Evolutionary conservation across 1,140 invertebrate species (phyloP), one percentile per base, ranked within the genome.

Genomic region (Bombus cullumanus): DNA sequence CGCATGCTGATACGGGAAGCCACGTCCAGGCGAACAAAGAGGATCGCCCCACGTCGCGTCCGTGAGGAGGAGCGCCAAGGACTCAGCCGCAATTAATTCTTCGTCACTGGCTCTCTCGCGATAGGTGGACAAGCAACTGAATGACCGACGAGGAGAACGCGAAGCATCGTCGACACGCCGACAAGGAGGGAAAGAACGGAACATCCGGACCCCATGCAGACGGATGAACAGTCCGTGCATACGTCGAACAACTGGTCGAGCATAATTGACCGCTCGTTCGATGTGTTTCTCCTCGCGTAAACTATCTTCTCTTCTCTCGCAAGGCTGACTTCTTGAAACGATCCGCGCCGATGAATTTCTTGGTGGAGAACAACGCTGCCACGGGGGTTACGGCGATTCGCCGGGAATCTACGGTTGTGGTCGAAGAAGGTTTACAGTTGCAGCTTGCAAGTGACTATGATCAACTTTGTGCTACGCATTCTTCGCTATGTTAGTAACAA

Each of bases 41-140:
- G 81, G 85, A 90, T 90, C 88, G 88, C 73, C 75, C 87, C 87
- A 71, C 82, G 83, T 73, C 76, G 59, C 87, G 87, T 86, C 72
- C 76, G 80, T 86, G 84, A 89, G 88, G 78, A 90, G 80, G 72
- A 74, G 72, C 88, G 85, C 88, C 88, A 90, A 90, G 89, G 89
- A 89, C 88, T 90, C 77, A 37, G 88, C 85, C 53, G 89, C 89
- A 90, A 90, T 90, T 90, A 90, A 90, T 90, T 90, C 88, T 90
- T 90, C 89, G 89, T 89, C 88, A 89, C 85, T 87, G 88, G 62
- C 88, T 89, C 81, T 64, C 31, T 31, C 64, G 53, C 69, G 80
- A 82, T 64, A 53, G 79, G 68, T 74, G 84, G 83, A 87, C 86
- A 75, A 62, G 43, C 66, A n/a, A 15, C 31, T 41, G 81, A 81